phyloP scores from a whole-genome alignment of 2,797 vertebrate species.

The Hippoglossus hippoglossus region DNA sequence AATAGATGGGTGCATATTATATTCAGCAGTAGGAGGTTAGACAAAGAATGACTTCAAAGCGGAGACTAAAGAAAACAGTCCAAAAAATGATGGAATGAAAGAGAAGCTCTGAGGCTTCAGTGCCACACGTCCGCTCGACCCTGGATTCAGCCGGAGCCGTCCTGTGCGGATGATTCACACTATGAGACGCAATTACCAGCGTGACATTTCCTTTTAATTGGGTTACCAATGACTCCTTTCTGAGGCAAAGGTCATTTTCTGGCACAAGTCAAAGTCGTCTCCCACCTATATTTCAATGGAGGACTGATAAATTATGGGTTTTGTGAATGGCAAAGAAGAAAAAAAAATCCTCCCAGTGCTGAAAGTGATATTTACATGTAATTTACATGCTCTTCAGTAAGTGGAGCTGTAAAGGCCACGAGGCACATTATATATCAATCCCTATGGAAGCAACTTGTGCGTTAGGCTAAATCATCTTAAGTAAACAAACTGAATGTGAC shows the following conservation, averaged over 20 bases:
- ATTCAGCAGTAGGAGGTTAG: neutral
- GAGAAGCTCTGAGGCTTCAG: constrained; percentile 54
- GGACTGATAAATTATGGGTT: constrained; percentile 54
- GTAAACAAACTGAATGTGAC: constrained; percentile 5
- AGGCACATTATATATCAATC: constrained; percentile 4
- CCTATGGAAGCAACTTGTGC: constrained; percentile 15
- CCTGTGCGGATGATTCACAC: constrained; percentile 76
- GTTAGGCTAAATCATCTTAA: constrained; percentile 1
- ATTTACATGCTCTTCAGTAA: constrained; percentile 55
- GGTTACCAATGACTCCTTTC: constrained; percentile 83
- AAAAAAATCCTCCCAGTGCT: constrained; percentile 25
- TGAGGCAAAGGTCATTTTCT: constrained; percentile 85
- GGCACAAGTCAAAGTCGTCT: constrained; percentile 75
- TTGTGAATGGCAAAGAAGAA: constrained; percentile 11
- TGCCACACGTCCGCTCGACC: constrained; percentile 58
- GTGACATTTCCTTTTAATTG: constrained; percentile 89
- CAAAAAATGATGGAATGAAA: constrained; percentile 22
- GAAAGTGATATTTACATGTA: constrained; percentile 59
- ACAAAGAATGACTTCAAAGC: constrained; percentile 32
- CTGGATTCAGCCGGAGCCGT: constrained; percentile 43
- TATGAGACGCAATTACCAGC: constrained; percentile 81
- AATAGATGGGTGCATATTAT: neutral
- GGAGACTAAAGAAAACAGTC: constrained; percentile 8
- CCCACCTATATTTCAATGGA: constrained; percentile 61
- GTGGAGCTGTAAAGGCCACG: constrained; percentile 41